A percentile compares a stretch with the other conserved stretches of the same genome.
Conservation (phyloP, 2,113 vertebrate genomes). For the Crotalus horridus region DNA sequence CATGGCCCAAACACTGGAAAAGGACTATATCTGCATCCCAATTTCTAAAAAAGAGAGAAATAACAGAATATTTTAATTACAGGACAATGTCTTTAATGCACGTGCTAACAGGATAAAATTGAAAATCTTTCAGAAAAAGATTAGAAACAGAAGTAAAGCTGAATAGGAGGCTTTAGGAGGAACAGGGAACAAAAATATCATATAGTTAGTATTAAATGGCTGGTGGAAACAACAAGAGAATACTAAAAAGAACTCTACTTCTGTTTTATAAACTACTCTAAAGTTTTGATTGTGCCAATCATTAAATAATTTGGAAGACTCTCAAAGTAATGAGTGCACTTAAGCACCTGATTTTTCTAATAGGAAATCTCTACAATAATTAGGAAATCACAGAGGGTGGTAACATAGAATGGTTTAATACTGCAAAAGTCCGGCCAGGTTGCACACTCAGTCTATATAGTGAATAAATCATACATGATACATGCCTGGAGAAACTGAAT, state of each 20-base stretch:
- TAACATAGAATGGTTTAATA: not conserved
- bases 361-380: not conserved
- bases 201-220: not conserved
- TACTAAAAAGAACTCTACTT: not conserved
- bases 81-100: not conserved
- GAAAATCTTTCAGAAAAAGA: not conserved
- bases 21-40: not conserved
- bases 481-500: not conserved
- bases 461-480: not conserved
- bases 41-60: not conserved
- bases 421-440: not conserved
- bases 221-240: not conserved
- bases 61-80: not conserved
- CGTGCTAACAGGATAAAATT: not conserved
- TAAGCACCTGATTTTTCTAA: not conserved
- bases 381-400: not conserved
- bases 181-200: not conserved
- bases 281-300: not conserved
- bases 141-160: not conserved
- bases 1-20: not conserved
- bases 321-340: not conserved
- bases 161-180: not conserved
- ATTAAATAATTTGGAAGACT: not conserved
- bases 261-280: not conserved
- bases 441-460: not conserved